Evolutionary conservation across 2,888 invertebrate species (phyloP), one percentile per base, ranked within the genome.

Genomic region (Colostygia pectinataria): DNA sequence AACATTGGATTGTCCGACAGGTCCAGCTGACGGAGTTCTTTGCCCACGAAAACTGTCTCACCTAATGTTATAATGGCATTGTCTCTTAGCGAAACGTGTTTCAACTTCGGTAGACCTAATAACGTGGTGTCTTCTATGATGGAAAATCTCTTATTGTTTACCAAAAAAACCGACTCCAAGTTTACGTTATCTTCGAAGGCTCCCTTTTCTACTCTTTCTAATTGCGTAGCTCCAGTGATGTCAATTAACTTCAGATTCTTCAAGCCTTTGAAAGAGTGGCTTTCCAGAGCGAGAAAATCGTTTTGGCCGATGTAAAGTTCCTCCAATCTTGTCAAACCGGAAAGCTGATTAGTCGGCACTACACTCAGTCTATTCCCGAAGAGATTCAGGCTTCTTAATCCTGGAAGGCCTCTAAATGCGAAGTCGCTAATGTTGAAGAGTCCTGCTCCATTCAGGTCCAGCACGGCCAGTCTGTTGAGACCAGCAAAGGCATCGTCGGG

Each of bases 231-330:
- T 2, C 96, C 96, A 0, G 95, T 94, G 6, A 97, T 92, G 65
- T 96, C 96, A 49, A 97, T 81, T 52, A 92, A 91, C 59, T 95
- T 93, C 9, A 97, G 85, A 73, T 96, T 96, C 49, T 93, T 93
- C 46, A 97, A 84, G 0, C 96, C 96, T 60, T 92, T 93, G 75
- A 97, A 96, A 0, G 96, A 94, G 59, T 94, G 93, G 6, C 93
- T 92, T 65, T 93, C 92, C 39, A 97, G 80, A 0, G 91, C 85
- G 28, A 92, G 83, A 68, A 96, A 96, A 57, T 95, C 94, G 71
- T 97, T 97, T 74, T 96, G 96, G 0, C 97, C 97, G 48, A 97
- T 92, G 23, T 93, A 93, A 36, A 97, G 87, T 63, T 96, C 95
- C 75, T 97, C 97, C 49, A 97, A 83, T 33, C 96, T 92, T 4